These are phyloP conservation scores for Drosophila algonquin DNA, from an alignment of 2,888 invertebrate genomes.

Conservation along the genomic window DNA sequence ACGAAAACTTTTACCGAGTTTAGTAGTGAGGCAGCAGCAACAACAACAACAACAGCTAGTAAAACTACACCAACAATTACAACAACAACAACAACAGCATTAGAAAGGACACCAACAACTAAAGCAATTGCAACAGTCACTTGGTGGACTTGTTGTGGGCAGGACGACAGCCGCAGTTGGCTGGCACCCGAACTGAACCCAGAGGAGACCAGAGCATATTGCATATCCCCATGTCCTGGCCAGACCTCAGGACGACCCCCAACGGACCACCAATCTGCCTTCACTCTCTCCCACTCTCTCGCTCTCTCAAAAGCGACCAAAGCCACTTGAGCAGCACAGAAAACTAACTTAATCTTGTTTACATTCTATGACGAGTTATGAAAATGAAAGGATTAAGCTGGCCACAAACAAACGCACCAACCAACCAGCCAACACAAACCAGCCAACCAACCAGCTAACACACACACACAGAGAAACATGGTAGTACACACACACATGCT, in stretches of 20 bases:
- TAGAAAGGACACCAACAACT: constrained; percentile 49
- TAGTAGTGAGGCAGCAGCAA: constrained; percentile 65
- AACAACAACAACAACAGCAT: constrained; percentile 33
- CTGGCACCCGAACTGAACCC: neutral
- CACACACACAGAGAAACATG: constrained; percentile 24
- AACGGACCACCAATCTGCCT: constrained; percentile 5
- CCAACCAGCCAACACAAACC: constrained; percentile 15
- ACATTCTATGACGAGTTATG: constrained; percentile 80
- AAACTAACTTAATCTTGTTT: constrained; percentile 80
- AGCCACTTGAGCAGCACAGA: constrained; percentile 78
- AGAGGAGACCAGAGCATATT: constrained; percentile 49
- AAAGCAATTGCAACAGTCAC: constrained; percentile 78
- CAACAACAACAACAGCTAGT: constrained; percentile 30
- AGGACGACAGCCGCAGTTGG: constrained; percentile 49
- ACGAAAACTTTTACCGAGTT: constrained; percentile 76
- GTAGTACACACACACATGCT: constrained; percentile 50
- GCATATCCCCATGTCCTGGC: constrained; percentile 49
- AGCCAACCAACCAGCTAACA: constrained; percentile 32
- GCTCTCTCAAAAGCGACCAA: constrained; percentile 44
- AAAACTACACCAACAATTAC: constrained; percentile 33
- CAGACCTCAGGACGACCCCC: constrained; percentile 23
- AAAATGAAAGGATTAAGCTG: constrained; percentile 79
- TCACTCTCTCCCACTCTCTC: constrained; percentile 5
- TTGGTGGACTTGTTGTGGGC: constrained; percentile 78
- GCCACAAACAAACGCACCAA: constrained; percentile 72